Evolutionary conservation across 2,113 vertebrate species (phyloP), one percentile per base, ranked within the genome.

Genomic region (Romanogobio albipinnatus): DNA sequence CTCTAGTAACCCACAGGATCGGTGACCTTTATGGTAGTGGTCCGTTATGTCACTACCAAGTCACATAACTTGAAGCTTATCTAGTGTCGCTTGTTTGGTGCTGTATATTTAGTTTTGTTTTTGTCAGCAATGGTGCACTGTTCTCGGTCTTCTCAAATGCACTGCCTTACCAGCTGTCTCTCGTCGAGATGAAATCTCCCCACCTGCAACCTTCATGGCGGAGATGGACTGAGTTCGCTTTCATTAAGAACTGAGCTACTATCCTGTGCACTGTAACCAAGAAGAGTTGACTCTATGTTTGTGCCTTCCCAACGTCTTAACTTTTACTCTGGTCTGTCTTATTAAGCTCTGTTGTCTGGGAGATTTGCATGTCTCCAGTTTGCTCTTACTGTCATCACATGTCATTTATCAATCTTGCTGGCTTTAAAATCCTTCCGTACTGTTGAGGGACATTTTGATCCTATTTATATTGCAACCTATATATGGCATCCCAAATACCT

Each of bases 251-350:
- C 62, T 64, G 76, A 74, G 83, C 71, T 82, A 77, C 22, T 24
- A 71, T 75, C 87, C 62, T 49, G 84, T 81, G 84, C 81, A 86
- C 87, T 88, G 84, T 84, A 81, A 80, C 81, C 74, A 56, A 71
- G 70, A 76, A 70, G n/a, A 81, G 73, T 82, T 43, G 9, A 83
- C 4, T 29, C 77, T 53, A n/a, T 84, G 49, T 88, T 51, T 77
- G 83, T 89, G 88, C 88, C 86, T 87, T 89, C 80, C 73, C 82
- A 10, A 84, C 45, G 68, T 85, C 81, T 80, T 86, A 70, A 51
- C 43, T 36, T 39, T 47, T 49, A 36, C 49, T 70, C 49, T 70
- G 47, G 47, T 81, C 78, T 81, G 77, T 74, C 56, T 61, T 39
- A 49, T 80, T 79, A 26, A 68, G 79, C 79, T 79, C 24, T 59